Evolutionary conservation across 2,113 vertebrate species (phyloP), one percentile per base, ranked within the genome.

Genomic region (Natator depressus): DNA sequence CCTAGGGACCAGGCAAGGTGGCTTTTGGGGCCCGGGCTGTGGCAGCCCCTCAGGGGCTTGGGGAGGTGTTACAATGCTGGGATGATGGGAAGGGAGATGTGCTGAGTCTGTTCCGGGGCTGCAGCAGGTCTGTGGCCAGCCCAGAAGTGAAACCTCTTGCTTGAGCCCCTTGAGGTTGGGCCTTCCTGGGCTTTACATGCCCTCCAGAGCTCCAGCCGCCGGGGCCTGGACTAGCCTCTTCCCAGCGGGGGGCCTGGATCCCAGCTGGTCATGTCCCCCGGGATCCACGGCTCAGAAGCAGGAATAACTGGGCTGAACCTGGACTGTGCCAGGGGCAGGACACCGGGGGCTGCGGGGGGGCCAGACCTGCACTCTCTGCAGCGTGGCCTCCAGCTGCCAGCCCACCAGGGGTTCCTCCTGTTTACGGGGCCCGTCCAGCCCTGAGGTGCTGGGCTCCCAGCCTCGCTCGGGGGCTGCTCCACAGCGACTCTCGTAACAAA

Each of bases 351-450:
- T 14, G 12, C 12, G 5, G 10, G 29, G 29, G 12, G 14, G 2
- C 14, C 62, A 3, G 31, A 29, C 59, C 59, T 62, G 27, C 5
- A 13, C 25, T 29, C 27, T 59, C 29, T 31, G 13, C 29, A 65
- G 13, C 3, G 6, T 0, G 12, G 62, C 35, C 17, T 35, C 17
- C 65, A 69, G 65, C 65, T 69, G 19, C 35, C 2, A 17, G 35
- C 65, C 65, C 35, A 2, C 31, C 16, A 9, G 65, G 17, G 16
- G 20, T 69, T 38, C 35, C n/a, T 10, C 65, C 62, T 2, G 8
- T n/a, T 8, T 35, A 17, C 1, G 9, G 35, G 35, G 35, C 65
- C 35, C 35, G 1, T n/a, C 17, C 16, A n/a, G 65, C 1, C 8
- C 14, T 17, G 31, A 31, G 62, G 31, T 4, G 1, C 62, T 8